Base-by-base conservation (phyloP, 2,888 invertebrate genomes). In the Ametastegia equiseti region DNA sequence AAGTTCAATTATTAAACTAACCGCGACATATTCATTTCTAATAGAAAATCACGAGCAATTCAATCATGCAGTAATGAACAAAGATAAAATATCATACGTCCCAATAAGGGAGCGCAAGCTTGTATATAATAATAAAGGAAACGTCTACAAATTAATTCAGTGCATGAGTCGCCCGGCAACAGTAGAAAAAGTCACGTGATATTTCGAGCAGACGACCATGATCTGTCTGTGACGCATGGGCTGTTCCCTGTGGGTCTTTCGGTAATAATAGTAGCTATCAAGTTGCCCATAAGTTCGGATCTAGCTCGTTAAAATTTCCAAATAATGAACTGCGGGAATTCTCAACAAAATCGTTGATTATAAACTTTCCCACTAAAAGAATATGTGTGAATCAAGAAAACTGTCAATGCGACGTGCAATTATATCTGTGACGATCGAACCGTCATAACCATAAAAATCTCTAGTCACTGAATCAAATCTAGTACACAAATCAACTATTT, bases 391-490 rank as follows among this genome's bases (percentile, higher is more conserved):
- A n/a, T n/a, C n/a, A n/a, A n/a, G n/a, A 13, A 23, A 7, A 2
- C 54, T 19, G 23, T 23, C 13, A 33, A 30, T 27, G 71, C 27
- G n/a, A 67, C 15, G 9, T 19, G 45, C 42, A 23, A 42, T 42
- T 19, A 71, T 13, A n/a, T 71, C n/a, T 45, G n/a, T 47, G 27
- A 30, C 30, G 15, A 30, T 60, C 60, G 15, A 60, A 47, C 4
- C n/a, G n/a, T n/a, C 30, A n/a, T 45, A 42, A 27, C 45, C 27
- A 45, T 19, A 65, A 30, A 42, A 47, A 71, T 47, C 9, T 71
- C 71, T 71, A 71, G 71, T 71, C 67, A 39, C 67, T 23, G 36
- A n/a, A n/a, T 42, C 30, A 71, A 47, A 71, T 15, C 27, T 71
- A 47, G 15, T 71, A 47, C 7, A 71, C 47, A 30, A 27, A 27